A percentile compares a stretch with the other conserved stretches of the same genome.
These are phyloP conservation scores for Psococerastis gibbosa DNA, from an alignment of 2,888 invertebrate species.

Conservation along the genomic window DNA sequence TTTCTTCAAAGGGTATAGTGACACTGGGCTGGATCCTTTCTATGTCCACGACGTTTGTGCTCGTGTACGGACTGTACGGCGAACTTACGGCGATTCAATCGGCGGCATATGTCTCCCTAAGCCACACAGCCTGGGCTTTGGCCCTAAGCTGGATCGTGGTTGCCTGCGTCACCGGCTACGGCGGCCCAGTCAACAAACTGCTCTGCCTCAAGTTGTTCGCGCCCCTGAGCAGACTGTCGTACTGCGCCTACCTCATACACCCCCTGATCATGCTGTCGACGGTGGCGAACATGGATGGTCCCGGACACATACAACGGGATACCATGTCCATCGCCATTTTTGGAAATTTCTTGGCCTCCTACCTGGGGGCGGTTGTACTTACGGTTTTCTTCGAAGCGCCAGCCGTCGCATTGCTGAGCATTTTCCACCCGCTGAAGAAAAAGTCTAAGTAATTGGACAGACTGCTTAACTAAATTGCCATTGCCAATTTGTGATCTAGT, in stretches of 20 bases:
- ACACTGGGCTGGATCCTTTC: constrained; percentile 23
- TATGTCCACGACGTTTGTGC: constrained; percentile 20
- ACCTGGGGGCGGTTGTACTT: constrained; percentile 28
- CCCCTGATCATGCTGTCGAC: constrained; percentile 29
- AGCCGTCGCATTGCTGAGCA: constrained; percentile 32
- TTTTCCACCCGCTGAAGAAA: constrained; percentile 25
- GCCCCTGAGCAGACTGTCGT: constrained; percentile 34
- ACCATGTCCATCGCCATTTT: constrained; percentile 18
- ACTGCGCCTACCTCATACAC: constrained; percentile 34
- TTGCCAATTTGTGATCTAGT: no score
- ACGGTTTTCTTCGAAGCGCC: constrained; percentile 40
- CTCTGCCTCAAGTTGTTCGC: constrained; percentile 29
- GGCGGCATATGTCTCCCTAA: constrained; percentile 25
- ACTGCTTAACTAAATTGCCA: no score
- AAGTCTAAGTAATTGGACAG: constrained; percentile 11
- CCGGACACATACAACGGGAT: constrained; percentile 25
- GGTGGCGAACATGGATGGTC: constrained; percentile 28
- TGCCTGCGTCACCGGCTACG: constrained; percentile 27
- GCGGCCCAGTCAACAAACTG: constrained; percentile 27
- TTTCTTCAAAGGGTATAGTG: constrained; percentile 17
- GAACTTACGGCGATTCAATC: constrained; percentile 21
- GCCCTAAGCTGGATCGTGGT: constrained; percentile 28
- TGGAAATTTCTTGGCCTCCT: constrained; percentile 29
- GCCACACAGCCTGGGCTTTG: constrained; percentile 29
- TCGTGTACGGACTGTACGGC: constrained; percentile 25